Evolutionary conservation across 2,113 vertebrate species (phyloP).

Genomic region (Apaloderma vittatum): DNA sequence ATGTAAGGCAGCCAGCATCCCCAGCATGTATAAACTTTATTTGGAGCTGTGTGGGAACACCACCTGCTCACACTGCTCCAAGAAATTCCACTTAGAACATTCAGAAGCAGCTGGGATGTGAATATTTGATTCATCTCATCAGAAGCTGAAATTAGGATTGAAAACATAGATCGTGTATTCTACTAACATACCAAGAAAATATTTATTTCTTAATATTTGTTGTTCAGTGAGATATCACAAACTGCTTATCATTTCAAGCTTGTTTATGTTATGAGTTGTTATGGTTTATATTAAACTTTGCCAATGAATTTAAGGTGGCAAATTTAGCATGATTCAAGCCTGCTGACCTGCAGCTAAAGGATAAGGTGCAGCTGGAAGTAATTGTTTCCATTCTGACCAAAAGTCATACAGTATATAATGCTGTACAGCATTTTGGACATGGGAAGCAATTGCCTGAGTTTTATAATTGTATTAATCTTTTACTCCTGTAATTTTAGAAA

Average conservation of each 20-base stretch:
- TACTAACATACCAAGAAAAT: conserved; percentile 66
- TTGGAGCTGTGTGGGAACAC: conserved; percentile 70
- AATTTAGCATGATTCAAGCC: neutral
- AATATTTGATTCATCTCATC: conserved; percentile 76
- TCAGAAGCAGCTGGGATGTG: conserved; percentile 77
- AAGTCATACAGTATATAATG: neutral
- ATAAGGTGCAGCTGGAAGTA: neutral
- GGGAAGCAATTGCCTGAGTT: neutral
- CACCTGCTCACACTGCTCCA: conserved; percentile 72
- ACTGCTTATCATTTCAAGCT: conserved; percentile 55
- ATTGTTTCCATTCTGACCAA: neutral
- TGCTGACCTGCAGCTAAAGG: neutral
- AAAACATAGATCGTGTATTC: conserved; percentile 70
- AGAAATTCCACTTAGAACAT: conserved; percentile 69
- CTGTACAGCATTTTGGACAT: neutral
- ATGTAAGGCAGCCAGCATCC: conserved; percentile 43
- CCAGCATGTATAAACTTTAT: conserved; percentile 51
- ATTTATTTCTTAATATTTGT: conserved; percentile 73
- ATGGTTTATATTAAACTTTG: conserved; percentile 17
- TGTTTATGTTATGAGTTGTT: conserved; percentile 46
- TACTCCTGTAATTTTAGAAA: neutral
- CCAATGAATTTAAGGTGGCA: neutral
- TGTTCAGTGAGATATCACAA: conserved; percentile 38
- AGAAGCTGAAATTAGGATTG: conserved; percentile 71
- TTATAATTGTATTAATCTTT: neutral